Conservation (phyloP, 2,797 vertebrate species). For the Psittacula echo region DNA sequence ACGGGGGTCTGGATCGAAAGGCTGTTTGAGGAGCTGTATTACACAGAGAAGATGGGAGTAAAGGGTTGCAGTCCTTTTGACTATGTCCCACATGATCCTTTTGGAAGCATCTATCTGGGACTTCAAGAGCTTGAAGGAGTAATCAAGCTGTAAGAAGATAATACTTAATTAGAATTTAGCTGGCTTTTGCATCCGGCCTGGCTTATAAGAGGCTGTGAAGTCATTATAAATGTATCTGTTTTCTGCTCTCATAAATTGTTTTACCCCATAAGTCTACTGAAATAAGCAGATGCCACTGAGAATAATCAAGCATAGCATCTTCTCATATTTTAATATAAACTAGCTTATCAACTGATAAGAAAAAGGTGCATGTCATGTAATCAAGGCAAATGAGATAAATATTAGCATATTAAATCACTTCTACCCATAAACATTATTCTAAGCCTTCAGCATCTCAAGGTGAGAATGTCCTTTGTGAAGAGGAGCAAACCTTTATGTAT, state of each 20-base stretch:
- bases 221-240: not conserved
- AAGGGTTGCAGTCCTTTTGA: not conserved
- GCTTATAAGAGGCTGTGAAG: not conserved
- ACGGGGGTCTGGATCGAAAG: not conserved
- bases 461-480: constrained; percentile 43
- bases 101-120: not conserved
- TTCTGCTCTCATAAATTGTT: not conserved
- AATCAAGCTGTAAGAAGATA: not conserved
- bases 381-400: constrained; percentile 71
- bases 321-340: constrained; percentile 69
- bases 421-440: not conserved
- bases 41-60: not conserved
- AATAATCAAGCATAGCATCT: constrained; percentile 69
- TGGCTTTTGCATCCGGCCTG: not conserved
- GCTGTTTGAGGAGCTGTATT: not conserved
- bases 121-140: not conserved
- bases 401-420: constrained; percentile 60
- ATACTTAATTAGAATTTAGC: not conserved
- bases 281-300: constrained; percentile 58
- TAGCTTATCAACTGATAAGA: constrained; percentile 58
- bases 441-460: constrained; percentile 14
- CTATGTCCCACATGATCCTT: accelerated
- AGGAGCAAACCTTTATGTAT: not conserved
- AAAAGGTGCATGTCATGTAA: constrained; percentile 59
- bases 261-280: not conserved